Percentiles rank a stretch among this genome's conserved stretches.
Conservation (phyloP, 2,113 vertebrate genomes). For the Hyaena hyaena region DNA sequence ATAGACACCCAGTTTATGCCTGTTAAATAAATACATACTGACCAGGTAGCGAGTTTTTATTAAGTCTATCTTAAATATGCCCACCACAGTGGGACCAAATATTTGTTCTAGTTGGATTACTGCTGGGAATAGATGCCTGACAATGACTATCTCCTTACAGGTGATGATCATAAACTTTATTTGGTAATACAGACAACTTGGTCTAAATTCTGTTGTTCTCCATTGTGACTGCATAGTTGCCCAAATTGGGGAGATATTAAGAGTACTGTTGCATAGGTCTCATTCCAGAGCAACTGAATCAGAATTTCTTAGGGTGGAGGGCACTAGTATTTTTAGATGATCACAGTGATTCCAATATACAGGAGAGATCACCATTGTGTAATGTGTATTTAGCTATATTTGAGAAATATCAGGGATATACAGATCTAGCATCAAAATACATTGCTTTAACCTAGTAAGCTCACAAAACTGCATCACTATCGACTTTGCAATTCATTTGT, state of each 20-base stretch:
- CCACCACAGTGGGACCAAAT: not conserved
- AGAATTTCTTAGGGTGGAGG: not conserved
- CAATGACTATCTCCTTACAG: not conserved
- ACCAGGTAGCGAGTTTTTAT: not conserved
- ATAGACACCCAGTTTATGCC: not conserved
- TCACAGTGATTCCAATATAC: not conserved
- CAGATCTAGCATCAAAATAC: not conserved
- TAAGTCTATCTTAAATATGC: not conserved
- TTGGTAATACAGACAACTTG: not conserved
- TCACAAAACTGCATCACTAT: not conserved
- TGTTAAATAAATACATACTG: not conserved
- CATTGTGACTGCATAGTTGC: not conserved
- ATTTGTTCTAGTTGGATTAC: not conserved
- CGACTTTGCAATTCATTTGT: not conserved
- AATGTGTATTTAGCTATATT: not conserved
- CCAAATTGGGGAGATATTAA: not conserved
- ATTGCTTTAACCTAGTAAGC: not conserved
- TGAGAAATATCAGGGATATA: not conserved
- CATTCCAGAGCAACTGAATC: not conserved
- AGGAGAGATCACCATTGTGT: not conserved
- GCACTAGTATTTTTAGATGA: not conserved
- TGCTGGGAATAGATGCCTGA: not conserved
- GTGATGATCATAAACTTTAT: not conserved
- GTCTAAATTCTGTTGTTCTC: not conserved
- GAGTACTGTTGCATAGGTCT: not conserved